Conservation (phyloP, 2,888 invertebrate species). For the Macropis europaea region DNA sequence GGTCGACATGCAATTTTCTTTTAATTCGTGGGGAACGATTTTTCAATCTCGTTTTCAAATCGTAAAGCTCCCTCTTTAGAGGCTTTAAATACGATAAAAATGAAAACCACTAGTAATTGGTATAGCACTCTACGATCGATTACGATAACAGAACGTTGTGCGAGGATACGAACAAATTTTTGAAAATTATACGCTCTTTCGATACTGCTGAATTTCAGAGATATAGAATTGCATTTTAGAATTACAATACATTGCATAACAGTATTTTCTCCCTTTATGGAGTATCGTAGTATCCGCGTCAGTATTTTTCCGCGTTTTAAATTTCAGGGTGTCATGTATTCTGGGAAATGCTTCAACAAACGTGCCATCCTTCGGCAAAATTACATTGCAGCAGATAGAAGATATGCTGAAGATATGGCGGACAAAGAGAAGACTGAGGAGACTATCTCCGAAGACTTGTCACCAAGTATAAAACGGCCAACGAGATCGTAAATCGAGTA, state of each 20-base stretch:
- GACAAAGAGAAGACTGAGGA: conserved; percentile 94
- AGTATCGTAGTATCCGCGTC: no score
- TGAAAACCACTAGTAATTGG: background rate
- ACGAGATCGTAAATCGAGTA: conserved; percentile 98
- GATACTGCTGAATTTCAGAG: no score
- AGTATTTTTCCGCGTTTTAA: no score
- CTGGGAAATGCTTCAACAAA: no score
- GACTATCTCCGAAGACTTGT: conserved; percentile 99
- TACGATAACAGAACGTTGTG: background rate
- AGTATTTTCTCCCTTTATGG: no score
- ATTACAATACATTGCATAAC: no score
- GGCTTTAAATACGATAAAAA: conserved; percentile 8
- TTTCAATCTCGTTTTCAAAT: background rate
- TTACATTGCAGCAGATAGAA: no score
- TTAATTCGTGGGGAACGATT: background rate
- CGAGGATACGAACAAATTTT: background rate
- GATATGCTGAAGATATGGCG: conserved; percentile 85
- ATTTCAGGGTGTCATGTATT: no score
- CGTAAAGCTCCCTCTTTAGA: conserved; percentile 5
- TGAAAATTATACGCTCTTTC: background rate
- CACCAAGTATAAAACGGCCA: conserved; percentile 99
- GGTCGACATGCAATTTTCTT: background rate
- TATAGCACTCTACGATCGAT: conserved; percentile 6
- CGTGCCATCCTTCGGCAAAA: no score
- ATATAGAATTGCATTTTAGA: no score